Evolutionary conservation across 2,113 vertebrate genomes (phyloP), one percentile per base, ranked within the genome.

Genomic region (Rhea pennata): DNA sequence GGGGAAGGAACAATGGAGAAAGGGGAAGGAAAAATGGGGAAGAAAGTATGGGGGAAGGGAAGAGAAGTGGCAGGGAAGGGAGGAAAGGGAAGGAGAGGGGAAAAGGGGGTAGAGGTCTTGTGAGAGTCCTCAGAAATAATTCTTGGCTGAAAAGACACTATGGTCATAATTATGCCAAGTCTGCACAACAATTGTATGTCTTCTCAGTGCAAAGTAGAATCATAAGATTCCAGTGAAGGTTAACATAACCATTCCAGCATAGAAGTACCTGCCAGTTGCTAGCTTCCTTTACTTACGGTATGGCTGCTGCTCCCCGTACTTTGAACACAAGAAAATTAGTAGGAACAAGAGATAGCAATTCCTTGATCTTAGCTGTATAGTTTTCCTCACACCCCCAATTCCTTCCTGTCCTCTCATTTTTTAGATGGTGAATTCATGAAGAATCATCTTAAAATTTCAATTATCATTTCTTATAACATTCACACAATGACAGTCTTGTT

Each of bases 61-160:
- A 36, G 15, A 56, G 27, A 56, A 56, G 27, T 36, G 36, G 36
- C 36, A 36, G 56, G 16, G 29, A 58, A 23, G 11, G 29, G 31
- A 17, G 56, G 17, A 33, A 33, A 31, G 46, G 17, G 17, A 48
- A 48, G 17, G 46, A 19, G 46, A 9, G 17, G 46, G 46, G 46
- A 48, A 19, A 17, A 48, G 17, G 46, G 46, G 17, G 27, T 16
- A 56, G 27, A 59, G 31, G 27, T 59, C 16, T 59, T 59, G 56
- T 54, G 81, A 93, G 90, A 92, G 88, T 31, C 23, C 36, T 93
- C 65, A 50, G 62, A 92, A 93, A 58, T 87, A 93, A 81, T 66
- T 81, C 53, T 70, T 89, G 50, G 69, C 59, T 83, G 40, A 74
- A 92, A 69, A 77, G 92, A 81, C 40, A 82, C 11, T 79, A 59